Evolutionary conservation across 2,113 vertebrate genomes (phyloP).

Genomic region (Equus przewalskii): DNA sequence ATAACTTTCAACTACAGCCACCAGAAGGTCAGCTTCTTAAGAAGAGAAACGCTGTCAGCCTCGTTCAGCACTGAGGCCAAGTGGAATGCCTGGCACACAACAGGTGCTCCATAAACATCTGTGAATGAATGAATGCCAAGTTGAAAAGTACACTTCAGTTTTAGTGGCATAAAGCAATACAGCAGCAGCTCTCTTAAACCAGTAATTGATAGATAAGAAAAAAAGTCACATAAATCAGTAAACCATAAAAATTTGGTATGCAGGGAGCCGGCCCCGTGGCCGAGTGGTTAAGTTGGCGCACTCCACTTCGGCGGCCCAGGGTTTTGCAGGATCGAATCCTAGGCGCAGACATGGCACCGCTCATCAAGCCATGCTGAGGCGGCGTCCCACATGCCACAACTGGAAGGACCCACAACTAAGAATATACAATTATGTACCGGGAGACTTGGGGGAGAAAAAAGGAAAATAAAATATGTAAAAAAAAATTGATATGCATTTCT

Average conservation of each 20-base stretch:
- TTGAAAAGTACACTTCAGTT: background rate
- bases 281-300: no score
- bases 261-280: no score
- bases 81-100: background rate
- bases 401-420: no score
- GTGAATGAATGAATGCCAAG: background rate
- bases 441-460: no score
- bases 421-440: no score
- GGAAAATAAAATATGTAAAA: no score
- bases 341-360: no score
- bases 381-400: no score
- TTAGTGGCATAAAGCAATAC: background rate
- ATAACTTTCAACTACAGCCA: conserved; percentile 37
- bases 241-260: background rate
- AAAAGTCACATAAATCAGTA: background rate
- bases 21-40: background rate
- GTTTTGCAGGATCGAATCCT: no score
- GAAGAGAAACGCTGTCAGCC: background rate
- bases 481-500: background rate
- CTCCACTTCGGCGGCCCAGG: no score
- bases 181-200: conserved; percentile 40
- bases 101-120: background rate
- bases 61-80: background rate
- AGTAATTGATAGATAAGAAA: background rate
- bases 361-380: no score